Conservation (phyloP, 2,797 vertebrate genomes). For the Psittacula derbiana region DNA sequence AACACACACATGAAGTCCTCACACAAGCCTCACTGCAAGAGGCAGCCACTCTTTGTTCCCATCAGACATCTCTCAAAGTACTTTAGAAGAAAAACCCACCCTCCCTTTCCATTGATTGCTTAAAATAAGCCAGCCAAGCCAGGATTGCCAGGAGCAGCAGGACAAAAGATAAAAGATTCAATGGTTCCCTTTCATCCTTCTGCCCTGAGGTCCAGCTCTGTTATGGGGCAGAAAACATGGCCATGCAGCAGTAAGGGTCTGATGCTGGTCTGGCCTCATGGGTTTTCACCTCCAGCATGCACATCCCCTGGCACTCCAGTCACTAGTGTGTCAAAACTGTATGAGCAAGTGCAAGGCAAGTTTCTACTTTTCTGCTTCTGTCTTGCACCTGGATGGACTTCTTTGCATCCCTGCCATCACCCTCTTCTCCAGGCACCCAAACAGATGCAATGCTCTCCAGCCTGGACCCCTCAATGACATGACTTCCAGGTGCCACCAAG, state of each 20-base stretch:
- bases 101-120: not conserved
- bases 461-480: fast-evolving
- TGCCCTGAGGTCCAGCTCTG: not conserved
- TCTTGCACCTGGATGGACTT: not conserved
- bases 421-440: not conserved
- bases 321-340: not conserved
- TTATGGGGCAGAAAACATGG: not conserved
- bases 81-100: not conserved
- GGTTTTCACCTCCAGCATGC: not conserved
- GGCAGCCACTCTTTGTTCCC: not conserved
- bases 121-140: not conserved
- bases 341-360: not conserved
- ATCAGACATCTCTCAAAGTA: not conserved
- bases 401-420: not conserved
- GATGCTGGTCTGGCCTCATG: not conserved
- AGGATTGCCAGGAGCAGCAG: conserved; percentile 30
- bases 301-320: not conserved
- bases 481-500: not conserved
- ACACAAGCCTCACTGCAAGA: not conserved
- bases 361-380: not conserved
- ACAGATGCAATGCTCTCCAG: not conserved
- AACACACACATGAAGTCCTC: not conserved
- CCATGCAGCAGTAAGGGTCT: not conserved
- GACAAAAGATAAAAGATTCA: conserved; percentile 8
- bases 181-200: conserved; percentile 3